Evolutionary conservation across 64 coral and sea anemone species (phyloP).

Genomic region (Pachyseris speciosa): DNA sequence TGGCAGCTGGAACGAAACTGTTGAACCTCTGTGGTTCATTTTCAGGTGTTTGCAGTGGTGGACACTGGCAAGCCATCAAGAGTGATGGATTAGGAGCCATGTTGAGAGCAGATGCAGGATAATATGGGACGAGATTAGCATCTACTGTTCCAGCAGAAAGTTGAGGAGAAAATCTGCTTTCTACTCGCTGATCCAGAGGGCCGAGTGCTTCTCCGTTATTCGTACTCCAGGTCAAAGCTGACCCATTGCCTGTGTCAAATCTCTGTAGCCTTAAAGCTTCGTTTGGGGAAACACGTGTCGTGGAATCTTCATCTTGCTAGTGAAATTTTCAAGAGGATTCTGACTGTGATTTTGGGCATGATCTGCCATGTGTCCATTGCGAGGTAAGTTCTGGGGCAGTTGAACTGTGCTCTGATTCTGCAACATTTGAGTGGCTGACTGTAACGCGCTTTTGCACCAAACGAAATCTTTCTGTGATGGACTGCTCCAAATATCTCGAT

Average conservation of each 20-base stretch:
- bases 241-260: neutral
- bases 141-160: neutral
- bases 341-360: neutral
- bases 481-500: neutral
- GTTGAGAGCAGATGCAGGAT: neutral
- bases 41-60: neutral
- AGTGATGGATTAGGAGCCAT: neutral
- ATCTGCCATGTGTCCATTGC: neutral
- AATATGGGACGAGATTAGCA: neutral
- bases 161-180: neutral
- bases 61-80: neutral
- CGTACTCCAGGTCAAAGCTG: neutral
- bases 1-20: neutral
- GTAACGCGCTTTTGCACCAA: neutral
- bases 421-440: neutral
- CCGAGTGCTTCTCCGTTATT: neutral
- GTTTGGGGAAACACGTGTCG: conserved; percentile 30
- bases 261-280: neutral
- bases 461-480: neutral
- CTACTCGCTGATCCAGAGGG: neutral
- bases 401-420: neutral
- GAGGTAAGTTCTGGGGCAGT: neutral
- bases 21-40: neutral
- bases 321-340: neutral
- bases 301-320: conserved; percentile 10